Conservation (phyloP, 2,888 invertebrate species). For the Tachina fera region DNA sequence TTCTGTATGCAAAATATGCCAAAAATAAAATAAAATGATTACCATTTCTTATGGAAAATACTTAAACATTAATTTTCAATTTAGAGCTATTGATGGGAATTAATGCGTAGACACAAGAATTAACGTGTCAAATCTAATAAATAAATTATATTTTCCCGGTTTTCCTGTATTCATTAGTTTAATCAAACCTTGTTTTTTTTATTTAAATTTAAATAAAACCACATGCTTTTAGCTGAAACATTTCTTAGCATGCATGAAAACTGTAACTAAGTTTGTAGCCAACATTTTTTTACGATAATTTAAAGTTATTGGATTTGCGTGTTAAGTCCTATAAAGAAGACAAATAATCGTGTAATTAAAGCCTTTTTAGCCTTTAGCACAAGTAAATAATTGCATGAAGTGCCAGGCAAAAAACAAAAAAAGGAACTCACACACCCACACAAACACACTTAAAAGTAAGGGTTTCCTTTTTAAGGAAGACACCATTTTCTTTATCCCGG, state of each 20-base stretch:
- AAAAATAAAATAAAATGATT: no score
- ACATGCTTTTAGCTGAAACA: not conserved
- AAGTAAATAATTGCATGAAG: slow-evolving; percentile 80
- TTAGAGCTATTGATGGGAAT: no score
- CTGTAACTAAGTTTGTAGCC: slow-evolving; percentile 27
- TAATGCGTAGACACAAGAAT: no score
- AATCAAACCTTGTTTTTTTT: not conserved
- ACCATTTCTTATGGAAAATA: no score
- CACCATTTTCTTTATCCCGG: slow-evolving; percentile 41
- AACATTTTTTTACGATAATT: slow-evolving; percentile 42
- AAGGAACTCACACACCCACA: slow-evolving; percentile 46
- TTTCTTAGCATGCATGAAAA: not conserved
- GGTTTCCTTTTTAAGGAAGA: slow-evolving; percentile 55
- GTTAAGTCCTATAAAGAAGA: slow-evolving; percentile 81
- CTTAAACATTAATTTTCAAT: no score
- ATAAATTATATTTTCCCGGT: no score
- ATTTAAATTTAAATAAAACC: not conserved
- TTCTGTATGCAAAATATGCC: no score
- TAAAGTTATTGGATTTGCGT: slow-evolving; percentile 77
- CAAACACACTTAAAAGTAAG: slow-evolving; percentile 35
- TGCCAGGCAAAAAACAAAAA: slow-evolving; percentile 73
- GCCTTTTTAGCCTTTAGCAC: slow-evolving; percentile 81
- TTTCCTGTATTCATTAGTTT: not conserved
- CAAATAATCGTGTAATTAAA: slow-evolving; percentile 82
- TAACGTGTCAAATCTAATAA: no score